Percentiles rank a stretch among this genome's conserved stretches.
Evolutionary conservation across 2,113 vertebrate genomes (phyloP).

Genomic region (Protobothrops mucrosquamatus): DNA sequence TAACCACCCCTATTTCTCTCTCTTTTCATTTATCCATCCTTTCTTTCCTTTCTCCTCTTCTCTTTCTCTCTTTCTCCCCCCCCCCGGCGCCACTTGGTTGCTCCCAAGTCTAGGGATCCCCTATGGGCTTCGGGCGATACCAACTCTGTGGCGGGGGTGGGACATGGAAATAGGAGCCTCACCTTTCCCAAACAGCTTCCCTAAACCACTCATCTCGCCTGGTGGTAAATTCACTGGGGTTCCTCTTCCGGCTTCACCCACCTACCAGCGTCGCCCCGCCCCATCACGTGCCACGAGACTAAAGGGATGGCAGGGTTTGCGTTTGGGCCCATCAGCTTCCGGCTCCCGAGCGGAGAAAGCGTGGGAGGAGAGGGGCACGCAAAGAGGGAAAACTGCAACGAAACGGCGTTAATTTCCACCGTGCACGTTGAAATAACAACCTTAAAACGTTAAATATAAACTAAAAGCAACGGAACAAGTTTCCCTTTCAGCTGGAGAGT

Average conservation of each 20-base stretch:
- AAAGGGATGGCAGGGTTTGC: accelerated
- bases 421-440: background rate
- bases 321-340: accelerated
- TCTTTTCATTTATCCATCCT: background rate
- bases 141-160: background rate
- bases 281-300: background rate
- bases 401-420: background rate
- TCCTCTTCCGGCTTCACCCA: constrained; percentile 29
- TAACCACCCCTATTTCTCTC: background rate
- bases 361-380: background rate
- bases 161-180: background rate
- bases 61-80: too few species aligned
- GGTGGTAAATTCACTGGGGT: background rate
- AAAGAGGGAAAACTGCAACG: background rate
- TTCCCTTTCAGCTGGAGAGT: too few species aligned
- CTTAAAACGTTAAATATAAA: background rate
- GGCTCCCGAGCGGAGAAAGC: background rate
- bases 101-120: background rate
- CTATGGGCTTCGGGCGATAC: background rate
- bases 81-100: background rate
- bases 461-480: background rate
- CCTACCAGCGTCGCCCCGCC: background rate
- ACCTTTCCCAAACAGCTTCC: constrained; percentile 34
- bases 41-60: background rate
- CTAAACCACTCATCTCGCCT: constrained; percentile 27